phyloP scores from a whole-genome alignment of 2,888 invertebrate genomes.

The Drosophila antonietae region DNA sequence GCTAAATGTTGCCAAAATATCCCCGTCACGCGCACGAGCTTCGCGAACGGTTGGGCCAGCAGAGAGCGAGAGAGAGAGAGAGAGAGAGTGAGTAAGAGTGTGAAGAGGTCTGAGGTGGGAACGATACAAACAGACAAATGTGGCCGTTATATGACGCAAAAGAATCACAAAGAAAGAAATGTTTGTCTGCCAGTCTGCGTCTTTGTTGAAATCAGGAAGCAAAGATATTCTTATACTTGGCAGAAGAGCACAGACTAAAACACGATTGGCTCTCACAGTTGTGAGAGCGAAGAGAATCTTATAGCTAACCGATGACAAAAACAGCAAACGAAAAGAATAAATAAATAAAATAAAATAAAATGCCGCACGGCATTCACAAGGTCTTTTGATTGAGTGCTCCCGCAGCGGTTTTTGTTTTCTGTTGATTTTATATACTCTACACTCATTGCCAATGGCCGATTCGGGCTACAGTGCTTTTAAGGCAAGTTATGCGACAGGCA shows the following conservation, averaged over 20 bases:
- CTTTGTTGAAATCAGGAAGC: conserved; percentile 44
- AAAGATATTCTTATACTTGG: conserved; percentile 20
- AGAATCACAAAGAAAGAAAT: conserved; percentile 28
- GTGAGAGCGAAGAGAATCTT: conserved; percentile 3
- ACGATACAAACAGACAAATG: neutral
- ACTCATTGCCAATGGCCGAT: neutral
- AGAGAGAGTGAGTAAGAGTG: neutral
- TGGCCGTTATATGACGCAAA: conserved; percentile 47
- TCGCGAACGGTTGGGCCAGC: neutral
- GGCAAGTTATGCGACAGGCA: neutral
- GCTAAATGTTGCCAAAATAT: conserved; percentile 67
- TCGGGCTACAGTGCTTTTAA: neutral
- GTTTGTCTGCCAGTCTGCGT: conserved; percentile 5
- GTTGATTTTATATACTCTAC: conserved; percentile 1
- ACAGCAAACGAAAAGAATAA: conserved; percentile 6
- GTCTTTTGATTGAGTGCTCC: conserved; percentile 55
- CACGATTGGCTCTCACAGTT: neutral
- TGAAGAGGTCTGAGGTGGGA: neutral
- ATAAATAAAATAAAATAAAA: conserved; percentile 28
- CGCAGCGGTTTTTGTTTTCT: conserved; percentile 31
- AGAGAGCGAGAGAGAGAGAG: no score
- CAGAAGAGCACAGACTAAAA: conserved; percentile 20
- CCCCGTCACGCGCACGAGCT: conserved; percentile 70
- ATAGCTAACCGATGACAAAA: conserved; percentile 23
- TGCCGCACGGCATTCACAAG: conserved; percentile 72